Evolutionary conservation across 2,113 vertebrate species (phyloP), one percentile per base, ranked within the genome.

Genomic region (Rhea pennata): DNA sequence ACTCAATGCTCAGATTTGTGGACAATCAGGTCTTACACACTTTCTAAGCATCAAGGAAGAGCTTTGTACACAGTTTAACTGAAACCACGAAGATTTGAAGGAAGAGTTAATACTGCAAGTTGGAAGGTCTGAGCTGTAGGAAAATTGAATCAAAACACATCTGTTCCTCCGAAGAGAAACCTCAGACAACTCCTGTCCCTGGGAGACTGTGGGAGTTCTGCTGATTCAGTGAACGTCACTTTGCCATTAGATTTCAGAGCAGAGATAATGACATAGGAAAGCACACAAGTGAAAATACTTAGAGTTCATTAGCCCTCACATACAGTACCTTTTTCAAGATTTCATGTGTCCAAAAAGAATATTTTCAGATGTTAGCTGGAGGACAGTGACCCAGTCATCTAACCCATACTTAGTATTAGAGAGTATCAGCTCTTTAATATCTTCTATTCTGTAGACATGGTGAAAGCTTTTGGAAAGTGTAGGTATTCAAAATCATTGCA

Each of bases 101-200:
- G 33, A 93, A 85, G 78, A 83, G 78, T 89, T 96, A 93, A 87
- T 70, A 79, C 3, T 42, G 5, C n/a, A 87, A 82, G 46, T 75
- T 61, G 50, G 59, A 59, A 92, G 44, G 40, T 48, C 64, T 8
- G 20, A 82, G 26, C 67, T 0, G 0, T 13, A 82, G 10, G 40
- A 87, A 89, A 78, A 82, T 17, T 0, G 2, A 92, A 73, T 81
- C 56, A 75, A 94, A 93, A 81, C 5, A 16, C 74, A 76, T 95
- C 70, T 92, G 86, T 42, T 95, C 13, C 61, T 95, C 79, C 59
- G 22, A 88, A 91, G 51, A 85, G 44, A 31, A 66, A 9, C 23
- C 66, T 94, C 87, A 15, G 6, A 83, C 67, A 90, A 46, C 13
- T 54, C 79, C 66, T 31, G 67, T 59, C 74, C 84, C 93, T 56